These are phyloP conservation scores for Halictus quadricinctus DNA, from an alignment of 2,888 invertebrate species.

Conservation along the genomic window DNA sequence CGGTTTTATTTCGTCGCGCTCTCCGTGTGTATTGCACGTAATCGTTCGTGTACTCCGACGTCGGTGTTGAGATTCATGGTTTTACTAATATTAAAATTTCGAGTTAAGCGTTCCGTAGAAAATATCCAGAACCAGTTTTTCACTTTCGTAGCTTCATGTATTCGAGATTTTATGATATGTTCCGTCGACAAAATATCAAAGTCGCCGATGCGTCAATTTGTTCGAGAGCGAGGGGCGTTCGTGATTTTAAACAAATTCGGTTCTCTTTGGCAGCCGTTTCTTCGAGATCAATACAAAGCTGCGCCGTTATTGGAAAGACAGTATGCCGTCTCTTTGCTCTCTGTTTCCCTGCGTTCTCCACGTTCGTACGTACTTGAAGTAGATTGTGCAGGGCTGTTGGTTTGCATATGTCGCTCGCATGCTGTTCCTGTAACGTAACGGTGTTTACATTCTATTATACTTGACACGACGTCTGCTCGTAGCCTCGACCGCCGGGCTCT, in stretches of 20 bases:
- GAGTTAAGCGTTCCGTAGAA: neutral
- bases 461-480: slow-evolving; percentile 34
- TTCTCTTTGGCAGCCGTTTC: slow-evolving; percentile 15
- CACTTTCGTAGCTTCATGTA: neutral
- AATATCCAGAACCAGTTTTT: neutral
- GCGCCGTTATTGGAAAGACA: slow-evolving; percentile 45
- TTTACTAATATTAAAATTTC: neutral
- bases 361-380: slow-evolving; percentile 38
- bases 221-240: neutral
- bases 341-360: slow-evolving; percentile 8
- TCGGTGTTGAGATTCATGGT: neutral
- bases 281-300: slow-evolving; percentile 34
- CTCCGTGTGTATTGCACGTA: neutral
- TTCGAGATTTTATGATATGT: neutral
- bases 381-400: slow-evolving; percentile 50
- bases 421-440: slow-evolving; percentile 38
- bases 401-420: slow-evolving; percentile 41
- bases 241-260: slow-evolving; percentile 32
- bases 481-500: slow-evolving; percentile 7
- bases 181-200: neutral
- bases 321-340: slow-evolving; percentile 18
- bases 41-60: neutral
- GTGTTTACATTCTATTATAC: slow-evolving; percentile 55
- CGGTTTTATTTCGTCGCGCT: neutral
- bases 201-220: neutral